A percentile compares a stretch with the other conserved stretches of the same genome.
Evolutionary conservation across 2,888 invertebrate species (phyloP).

Genomic region (Eupithecia dodoneata): DNA sequence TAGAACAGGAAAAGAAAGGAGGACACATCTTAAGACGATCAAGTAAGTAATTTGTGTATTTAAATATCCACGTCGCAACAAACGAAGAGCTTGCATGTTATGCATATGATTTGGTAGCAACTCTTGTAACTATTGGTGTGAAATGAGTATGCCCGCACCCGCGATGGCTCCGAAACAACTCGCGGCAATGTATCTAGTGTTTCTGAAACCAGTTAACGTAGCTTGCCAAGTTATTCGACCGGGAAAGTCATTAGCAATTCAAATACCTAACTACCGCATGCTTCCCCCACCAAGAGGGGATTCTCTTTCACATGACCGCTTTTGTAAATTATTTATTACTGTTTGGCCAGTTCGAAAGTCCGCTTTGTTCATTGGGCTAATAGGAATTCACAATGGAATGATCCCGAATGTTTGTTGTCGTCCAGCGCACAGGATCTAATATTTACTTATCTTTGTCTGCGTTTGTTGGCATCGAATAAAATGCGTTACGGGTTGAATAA

Average conservation of each 20-base stretch:
- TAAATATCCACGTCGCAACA: conserved; percentile 23
- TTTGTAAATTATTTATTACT: conserved; percentile 81
- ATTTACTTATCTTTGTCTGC: conserved; percentile 2
- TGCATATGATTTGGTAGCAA: conserved; percentile 40
- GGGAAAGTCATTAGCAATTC: conserved; percentile 79
- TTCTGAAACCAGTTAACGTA: conserved; percentile 65
- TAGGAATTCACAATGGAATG: conserved; percentile 61
- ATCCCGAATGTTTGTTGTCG: conserved; percentile 50
- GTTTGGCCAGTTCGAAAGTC: conserved; percentile 72
- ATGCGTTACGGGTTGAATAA: neutral
- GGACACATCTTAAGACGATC: neutral
- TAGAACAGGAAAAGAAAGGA: neutral
- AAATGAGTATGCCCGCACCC: conserved; percentile 38
- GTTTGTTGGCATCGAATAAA: neutral
- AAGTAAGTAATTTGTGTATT: conserved; percentile 26
- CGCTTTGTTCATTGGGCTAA: conserved; percentile 69
- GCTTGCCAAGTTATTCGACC: conserved; percentile 70
- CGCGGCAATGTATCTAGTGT: conserved; percentile 60
- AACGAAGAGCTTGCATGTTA: conserved; percentile 27
- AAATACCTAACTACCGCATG: conserved; percentile 76
- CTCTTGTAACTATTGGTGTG: conserved; percentile 39
- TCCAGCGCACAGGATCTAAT: conserved; percentile 14
- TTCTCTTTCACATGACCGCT: conserved; percentile 77
- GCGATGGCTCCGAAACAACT: conserved; percentile 48
- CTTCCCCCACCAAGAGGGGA: conserved; percentile 64